These are phyloP conservation scores for Eupithecia vulgata DNA, from an alignment of 2,888 invertebrate genomes.

Conservation along the genomic window DNA sequence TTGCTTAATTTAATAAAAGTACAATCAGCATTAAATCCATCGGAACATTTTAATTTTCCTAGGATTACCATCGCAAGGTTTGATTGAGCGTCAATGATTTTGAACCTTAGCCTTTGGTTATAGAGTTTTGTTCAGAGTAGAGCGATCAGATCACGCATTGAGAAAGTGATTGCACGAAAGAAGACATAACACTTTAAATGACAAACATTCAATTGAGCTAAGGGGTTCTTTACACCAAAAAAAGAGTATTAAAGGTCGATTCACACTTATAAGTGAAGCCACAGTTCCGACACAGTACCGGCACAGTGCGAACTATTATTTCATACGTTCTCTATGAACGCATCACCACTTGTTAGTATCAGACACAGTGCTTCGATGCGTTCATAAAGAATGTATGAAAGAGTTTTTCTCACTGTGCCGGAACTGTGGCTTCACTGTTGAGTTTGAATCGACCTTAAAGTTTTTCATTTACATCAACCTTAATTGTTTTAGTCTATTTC, in stretches of 20 bases:
- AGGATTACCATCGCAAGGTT: constrained; percentile 11
- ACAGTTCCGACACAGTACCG: too few relatives aligned
- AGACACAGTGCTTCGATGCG: too few relatives aligned
- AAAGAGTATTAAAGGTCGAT: too few relatives aligned
- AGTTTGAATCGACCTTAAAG: too few relatives aligned
- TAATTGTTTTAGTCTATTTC: background rate
- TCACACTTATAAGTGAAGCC: too few relatives aligned
- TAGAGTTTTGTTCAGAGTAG: constrained; percentile 9
- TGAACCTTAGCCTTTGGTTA: background rate
- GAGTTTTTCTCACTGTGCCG: too few relatives aligned
- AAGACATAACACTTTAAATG: constrained; percentile 12
- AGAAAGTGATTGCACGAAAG: constrained; percentile 11
- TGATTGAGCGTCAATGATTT: constrained; percentile 8
- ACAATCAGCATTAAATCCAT: constrained; percentile 4
- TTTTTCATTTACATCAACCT: background rate
- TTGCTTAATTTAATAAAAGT: background rate
- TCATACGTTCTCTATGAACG: too few relatives aligned
- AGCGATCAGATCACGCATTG: background rate
- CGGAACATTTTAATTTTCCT: constrained; percentile 11
- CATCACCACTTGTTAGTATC: too few relatives aligned
- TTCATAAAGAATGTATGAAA: too few relatives aligned
- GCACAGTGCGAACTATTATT: too few relatives aligned
- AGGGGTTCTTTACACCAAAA: background rate
- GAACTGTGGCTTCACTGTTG: too few relatives aligned
- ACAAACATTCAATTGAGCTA: constrained; percentile 6